Conservation (phyloP, 2,888 invertebrate genomes). For the Argyresthia goedartella region DNA sequence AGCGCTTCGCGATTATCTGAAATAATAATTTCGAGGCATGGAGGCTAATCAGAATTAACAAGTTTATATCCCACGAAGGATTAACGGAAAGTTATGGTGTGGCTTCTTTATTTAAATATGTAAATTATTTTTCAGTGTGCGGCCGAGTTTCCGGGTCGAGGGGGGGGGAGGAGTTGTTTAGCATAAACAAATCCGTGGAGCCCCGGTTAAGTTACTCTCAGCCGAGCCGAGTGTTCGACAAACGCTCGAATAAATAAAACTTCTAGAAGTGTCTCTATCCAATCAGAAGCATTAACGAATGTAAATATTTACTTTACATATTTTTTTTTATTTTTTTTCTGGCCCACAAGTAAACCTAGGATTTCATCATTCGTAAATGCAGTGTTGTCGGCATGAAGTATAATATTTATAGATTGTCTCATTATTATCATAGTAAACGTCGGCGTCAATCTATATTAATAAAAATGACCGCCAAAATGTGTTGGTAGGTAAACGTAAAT, state of each 20-base stretch:
- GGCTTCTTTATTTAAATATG: conserved; percentile 47
- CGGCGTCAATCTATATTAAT: too few species aligned
- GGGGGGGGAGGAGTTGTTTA: conserved; percentile 30
- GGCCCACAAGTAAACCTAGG: too few species aligned
- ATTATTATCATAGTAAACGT: too few species aligned
- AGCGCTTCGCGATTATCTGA: conserved; percentile 37
- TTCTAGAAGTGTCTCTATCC: not conserved
- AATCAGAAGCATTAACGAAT: conserved; percentile 28
- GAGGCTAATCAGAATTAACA: conserved; percentile 41
- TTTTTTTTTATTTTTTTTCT: too few species aligned
- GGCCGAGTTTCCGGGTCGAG: conserved; percentile 35
- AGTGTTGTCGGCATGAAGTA: too few species aligned
- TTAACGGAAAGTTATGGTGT: conserved; percentile 31
- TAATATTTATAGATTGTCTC: too few species aligned
- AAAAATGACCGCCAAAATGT: too few species aligned
- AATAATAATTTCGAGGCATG: conserved; percentile 31
- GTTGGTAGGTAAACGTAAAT: too few species aligned
- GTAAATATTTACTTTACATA: too few species aligned
- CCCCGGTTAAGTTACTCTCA: conserved; percentile 19
- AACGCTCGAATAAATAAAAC: conserved; percentile 42
- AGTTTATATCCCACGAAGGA: conserved; percentile 27
- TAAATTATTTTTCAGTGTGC: conserved; percentile 50
- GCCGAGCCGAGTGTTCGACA: conserved; percentile 31
- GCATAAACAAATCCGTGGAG: conserved; percentile 50
- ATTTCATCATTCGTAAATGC: too few species aligned